A percentile compares a stretch with the other conserved stretches of the same genome.
These are phyloP conservation scores for Brachionus sp. DNA, from an alignment of 1,140 invertebrate genomes.

Conservation along the genomic window DNA sequence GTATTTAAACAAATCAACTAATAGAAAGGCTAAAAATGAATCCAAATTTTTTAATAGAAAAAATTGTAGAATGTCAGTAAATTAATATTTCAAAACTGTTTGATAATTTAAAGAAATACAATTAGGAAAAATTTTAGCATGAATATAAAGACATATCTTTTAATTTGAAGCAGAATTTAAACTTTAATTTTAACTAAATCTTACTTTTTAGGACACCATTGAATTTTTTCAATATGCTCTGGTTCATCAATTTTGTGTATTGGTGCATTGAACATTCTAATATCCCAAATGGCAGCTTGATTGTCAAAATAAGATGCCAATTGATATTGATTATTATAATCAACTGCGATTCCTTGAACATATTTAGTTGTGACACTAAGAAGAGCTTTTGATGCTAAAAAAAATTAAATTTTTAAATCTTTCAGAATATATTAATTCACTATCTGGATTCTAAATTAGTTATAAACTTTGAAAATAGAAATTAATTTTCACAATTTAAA, in stretches of 20 bases:
- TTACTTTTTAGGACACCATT: constrained; percentile 72
- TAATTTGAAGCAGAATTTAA: too few species aligned
- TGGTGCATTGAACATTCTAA: constrained; percentile 78
- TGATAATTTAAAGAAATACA: too few species aligned
- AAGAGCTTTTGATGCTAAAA: constrained; percentile 62
- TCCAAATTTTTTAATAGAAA: background rate
- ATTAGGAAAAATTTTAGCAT: too few species aligned
- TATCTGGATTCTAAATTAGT: too few species aligned
- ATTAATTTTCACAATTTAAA: too few species aligned
- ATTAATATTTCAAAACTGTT: too few species aligned
- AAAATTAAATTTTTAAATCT: constrained; percentile 17
- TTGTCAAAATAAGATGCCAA: constrained; percentile 52
- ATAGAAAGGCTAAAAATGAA: background rate
- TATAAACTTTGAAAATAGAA: too few species aligned
- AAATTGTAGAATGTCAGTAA: too few species aligned
- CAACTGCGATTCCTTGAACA: constrained; percentile 74
- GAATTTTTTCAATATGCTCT: constrained; percentile 13
- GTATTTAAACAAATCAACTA: too few species aligned
- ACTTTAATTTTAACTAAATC: too few species aligned
- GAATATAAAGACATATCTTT: too few species aligned
- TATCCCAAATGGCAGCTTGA: constrained; percentile 74
- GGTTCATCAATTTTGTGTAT: constrained; percentile 58
- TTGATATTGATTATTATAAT: constrained; percentile 74
- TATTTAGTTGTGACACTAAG: constrained; percentile 74
- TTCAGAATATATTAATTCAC: too few species aligned